Percentiles rank a stretch among this genome's conserved stretches.
These are phyloP conservation scores for Catharus minimus DNA, from an alignment of 2,113 vertebrate species.

Conservation along the genomic window DNA sequence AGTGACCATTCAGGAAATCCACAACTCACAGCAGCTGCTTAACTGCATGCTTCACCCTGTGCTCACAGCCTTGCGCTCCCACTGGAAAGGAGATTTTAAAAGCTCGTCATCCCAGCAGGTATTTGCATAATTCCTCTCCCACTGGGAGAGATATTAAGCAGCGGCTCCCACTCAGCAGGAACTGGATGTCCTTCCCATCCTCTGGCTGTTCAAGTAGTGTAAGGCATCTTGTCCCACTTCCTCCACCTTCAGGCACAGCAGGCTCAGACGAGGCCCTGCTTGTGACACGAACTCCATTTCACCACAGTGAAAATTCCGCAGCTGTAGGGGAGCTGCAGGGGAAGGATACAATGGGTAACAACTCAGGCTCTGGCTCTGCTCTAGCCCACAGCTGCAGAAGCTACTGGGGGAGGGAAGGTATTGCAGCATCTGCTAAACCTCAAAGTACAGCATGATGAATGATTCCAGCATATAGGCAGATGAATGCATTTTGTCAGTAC, in stretches of 20 bases:
- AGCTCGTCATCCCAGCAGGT: not conserved
- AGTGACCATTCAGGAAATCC: not conserved
- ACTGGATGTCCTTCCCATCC: not conserved
- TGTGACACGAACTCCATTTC: constrained; percentile 60
- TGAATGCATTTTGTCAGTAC: not conserved
- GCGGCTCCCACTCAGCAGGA: not conserved
- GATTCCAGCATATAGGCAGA: not conserved
- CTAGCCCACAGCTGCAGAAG: not conserved
- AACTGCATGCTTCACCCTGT: not conserved
- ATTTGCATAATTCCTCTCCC: not conserved
- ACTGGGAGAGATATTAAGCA: not conserved
- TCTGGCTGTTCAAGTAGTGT: not conserved
- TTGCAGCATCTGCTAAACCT: not conserved
- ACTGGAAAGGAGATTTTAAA: not conserved
- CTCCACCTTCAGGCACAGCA: constrained; percentile 56
- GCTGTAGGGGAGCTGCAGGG: constrained; percentile 19
- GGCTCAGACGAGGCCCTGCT: not conserved
- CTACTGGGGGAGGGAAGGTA: not conserved
- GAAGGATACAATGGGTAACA: not conserved
- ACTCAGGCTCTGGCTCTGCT: not conserved
- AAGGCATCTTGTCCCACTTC: constrained; percentile 35
- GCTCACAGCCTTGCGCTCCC: not conserved
- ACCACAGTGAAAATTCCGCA: constrained; percentile 48
- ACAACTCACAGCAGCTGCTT: not conserved
- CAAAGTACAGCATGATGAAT: not conserved